Evolutionary conservation across 2,113 vertebrate species (phyloP).

Genomic region (Delphinus delphis): DNA sequence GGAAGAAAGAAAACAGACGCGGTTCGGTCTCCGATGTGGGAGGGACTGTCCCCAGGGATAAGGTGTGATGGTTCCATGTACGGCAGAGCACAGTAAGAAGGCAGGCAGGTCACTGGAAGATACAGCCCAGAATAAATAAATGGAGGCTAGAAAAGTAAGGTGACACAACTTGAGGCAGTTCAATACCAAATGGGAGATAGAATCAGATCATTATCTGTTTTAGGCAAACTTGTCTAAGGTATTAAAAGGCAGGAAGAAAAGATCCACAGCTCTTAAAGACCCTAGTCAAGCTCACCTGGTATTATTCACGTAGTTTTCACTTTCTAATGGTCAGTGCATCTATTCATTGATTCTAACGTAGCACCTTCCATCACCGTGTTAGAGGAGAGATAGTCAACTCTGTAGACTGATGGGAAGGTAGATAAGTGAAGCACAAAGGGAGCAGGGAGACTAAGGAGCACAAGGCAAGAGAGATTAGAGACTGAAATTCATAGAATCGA

Average conservation of each 20-base stretch:
- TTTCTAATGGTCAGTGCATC: background rate
- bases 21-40: background rate
- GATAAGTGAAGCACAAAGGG: background rate
- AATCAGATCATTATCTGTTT: background rate
- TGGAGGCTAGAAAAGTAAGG: background rate
- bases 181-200: background rate
- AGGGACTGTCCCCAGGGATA: background rate
- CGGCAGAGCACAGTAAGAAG: background rate
- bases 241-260: background rate
- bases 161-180: too few relatives aligned
- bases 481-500: too few relatives aligned
- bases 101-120: background rate
- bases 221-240: background rate
- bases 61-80: accelerated
- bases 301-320: background rate
- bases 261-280: background rate
- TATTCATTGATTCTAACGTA: background rate
- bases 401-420: background rate
- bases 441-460: background rate
- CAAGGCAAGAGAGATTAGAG: background rate
- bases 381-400: background rate
- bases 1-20: background rate
- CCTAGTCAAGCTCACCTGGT: background rate
- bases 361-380: background rate
- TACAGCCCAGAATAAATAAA: too few relatives aligned